phyloP scores from a whole-genome alignment of 2,113 vertebrate genomes.

The Pionites leucogaster region DNA sequence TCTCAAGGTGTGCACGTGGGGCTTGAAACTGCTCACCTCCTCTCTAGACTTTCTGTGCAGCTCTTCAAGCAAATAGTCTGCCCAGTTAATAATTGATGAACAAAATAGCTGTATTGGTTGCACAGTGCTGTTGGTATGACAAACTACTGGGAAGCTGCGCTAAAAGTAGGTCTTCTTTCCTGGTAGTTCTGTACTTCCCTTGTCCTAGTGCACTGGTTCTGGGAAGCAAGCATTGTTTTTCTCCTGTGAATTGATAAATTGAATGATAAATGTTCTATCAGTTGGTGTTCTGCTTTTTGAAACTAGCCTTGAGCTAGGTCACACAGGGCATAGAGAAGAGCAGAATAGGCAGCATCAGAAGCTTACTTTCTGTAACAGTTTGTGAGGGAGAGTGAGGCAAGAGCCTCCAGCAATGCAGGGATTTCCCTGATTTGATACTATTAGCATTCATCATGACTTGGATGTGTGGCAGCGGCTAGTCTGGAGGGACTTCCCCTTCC shows the following conservation, averaged over 20 bases:
- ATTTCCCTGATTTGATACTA: neutral
- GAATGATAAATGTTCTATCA: neutral
- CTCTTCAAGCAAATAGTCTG: neutral
- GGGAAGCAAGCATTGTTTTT: neutral
- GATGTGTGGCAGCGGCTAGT: neutral
- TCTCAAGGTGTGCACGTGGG: neutral
- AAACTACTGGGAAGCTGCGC: neutral
- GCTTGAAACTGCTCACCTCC: neutral
- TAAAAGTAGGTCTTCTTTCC: neutral
- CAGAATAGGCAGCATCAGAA: neutral
- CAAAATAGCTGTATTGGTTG: neutral
- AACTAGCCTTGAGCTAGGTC: neutral
- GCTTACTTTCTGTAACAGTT: neutral
- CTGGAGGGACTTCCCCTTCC: neutral
- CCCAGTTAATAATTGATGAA: constrained; percentile 53
- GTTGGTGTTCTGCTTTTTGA: neutral
- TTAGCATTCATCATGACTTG: neutral
- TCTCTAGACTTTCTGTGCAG: constrained; percentile 10
- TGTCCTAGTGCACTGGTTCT: neutral
- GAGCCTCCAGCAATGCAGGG: neutral
- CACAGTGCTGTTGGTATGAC: neutral
- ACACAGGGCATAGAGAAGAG: neutral
- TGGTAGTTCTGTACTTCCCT: neutral
- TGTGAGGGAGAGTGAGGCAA: neutral
- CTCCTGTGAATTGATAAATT: neutral